Evolutionary conservation across 2,888 invertebrate genomes (phyloP), one percentile per base, ranked within the genome.

Genomic region (Lasioglossum leucozonium): DNA sequence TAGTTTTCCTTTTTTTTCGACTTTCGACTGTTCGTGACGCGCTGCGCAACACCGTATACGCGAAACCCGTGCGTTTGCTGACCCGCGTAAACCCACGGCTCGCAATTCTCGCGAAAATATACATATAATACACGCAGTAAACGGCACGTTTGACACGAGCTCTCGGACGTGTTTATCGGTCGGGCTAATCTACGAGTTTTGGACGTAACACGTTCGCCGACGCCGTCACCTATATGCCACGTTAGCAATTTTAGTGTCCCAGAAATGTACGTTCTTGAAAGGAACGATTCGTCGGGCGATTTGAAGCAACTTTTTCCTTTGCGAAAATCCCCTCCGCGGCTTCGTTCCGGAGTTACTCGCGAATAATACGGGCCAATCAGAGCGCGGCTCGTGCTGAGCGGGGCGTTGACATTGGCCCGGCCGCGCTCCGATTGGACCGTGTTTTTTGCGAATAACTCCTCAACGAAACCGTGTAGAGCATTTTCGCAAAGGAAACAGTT

Each of bases 51-150:
- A 51, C 10, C 51, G n/a, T 51, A n/a, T n/a, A 51, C n/a, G 51
- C 51, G 22, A 51, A n/a, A n/a, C 22, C 22, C n/a, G 22, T 51
- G 51, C 10, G 51, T n/a, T 51, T 51, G 51, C n/a, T 51, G 51
- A 51, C 51, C 51, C 22, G 51, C 51, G 51, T 51, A 51, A 51
- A 51, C 51, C 22, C 51, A 51, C 51, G 51, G 51, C 51, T 51
- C 51, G 51, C n/a, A 22, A n/a, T 51, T 51, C 51, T 51, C 51
- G 22, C 51, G 22, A 51, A 51, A 51, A 51, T 51, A 51, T 51
- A 51, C 47, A 51, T 51, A n/a, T n/a, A n/a, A 51, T 51, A 51
- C 51, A 51, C 51, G 51, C 51, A 51, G 51, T 51, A 51, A 51
- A 51, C 47, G 47, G 47, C 47, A 22, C 22, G 22, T 51, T 51